Evolutionary conservation across 2,113 vertebrate species (phyloP).

Genomic region (Tinamus guttatus): DNA sequence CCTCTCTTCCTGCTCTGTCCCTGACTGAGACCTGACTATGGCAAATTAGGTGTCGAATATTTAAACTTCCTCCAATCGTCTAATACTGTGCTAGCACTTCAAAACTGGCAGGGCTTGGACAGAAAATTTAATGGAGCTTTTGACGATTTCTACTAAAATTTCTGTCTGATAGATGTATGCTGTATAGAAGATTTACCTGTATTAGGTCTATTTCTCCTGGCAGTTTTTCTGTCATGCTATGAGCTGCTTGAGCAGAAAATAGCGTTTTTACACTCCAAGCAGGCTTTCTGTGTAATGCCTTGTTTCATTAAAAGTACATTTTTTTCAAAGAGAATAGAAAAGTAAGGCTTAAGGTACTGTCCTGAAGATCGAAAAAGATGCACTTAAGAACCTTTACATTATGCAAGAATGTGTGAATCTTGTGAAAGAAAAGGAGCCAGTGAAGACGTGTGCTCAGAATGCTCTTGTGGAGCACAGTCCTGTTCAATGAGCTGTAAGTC

Average conservation of each 20-base stretch:
- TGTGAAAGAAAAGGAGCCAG: neutral
- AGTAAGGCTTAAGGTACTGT: neutral
- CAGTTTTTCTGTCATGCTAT: constrained; percentile 42
- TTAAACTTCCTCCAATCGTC: constrained; percentile 30
- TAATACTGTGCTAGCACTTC: constrained; percentile 45
- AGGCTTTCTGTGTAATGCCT: neutral
- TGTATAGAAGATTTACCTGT: constrained; percentile 6
- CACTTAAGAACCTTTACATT: neutral
- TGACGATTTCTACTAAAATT: constrained; percentile 52
- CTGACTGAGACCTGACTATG: neutral
- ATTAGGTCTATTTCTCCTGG: constrained; percentile 44
- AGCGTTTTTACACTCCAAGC: neutral
- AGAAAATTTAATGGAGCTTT: constrained; percentile 63
- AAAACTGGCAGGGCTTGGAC: constrained; percentile 51
- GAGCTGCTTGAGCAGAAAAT: constrained; percentile 35
- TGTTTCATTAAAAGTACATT: constrained; percentile 8
- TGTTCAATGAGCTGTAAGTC: neutral
- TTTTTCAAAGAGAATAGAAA: neutral
- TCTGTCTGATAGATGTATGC: constrained; percentile 54
- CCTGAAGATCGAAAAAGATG: neutral
- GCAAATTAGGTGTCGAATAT: neutral
- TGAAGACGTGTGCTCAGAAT: neutral
- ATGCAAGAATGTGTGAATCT: neutral
- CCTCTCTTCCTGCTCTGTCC: neutral
- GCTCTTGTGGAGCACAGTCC: neutral